These are phyloP conservation scores for Melanostigma gelatinosum DNA, from an alignment of 2,113 vertebrate species.

Conservation along the genomic window DNA sequence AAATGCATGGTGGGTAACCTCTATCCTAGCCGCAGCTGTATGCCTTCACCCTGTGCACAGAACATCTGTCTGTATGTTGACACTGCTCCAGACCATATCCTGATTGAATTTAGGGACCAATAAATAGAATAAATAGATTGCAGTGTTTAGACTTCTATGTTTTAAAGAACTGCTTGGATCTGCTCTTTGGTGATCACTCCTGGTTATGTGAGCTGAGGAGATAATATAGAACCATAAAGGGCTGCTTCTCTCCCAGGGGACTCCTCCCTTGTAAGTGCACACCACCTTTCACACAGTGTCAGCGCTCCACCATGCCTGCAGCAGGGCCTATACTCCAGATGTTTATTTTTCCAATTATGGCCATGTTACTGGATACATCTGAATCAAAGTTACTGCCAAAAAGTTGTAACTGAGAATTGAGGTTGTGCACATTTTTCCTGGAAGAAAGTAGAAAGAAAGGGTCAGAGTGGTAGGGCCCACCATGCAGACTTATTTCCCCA, in stretches of 20 bases:
- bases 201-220: conserved; percentile 45
- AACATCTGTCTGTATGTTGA: conserved; percentile 55
- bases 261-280: conserved; percentile 38
- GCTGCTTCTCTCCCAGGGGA: conserved; percentile 39
- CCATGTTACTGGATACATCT: conserved; percentile 64
- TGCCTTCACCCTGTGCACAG: conserved; percentile 9
- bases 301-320: conserved; percentile 35
- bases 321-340: conserved; percentile 46
- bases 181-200: conserved; percentile 41
- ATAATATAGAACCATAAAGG: conserved; percentile 54
- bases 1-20: conserved; percentile 25
- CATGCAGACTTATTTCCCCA: background rate
- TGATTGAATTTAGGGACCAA: conserved; percentile 51
- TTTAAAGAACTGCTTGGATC: conserved; percentile 47
- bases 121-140: conserved; percentile 61
- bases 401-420: conserved; percentile 54
- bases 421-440: conserved; percentile 49
- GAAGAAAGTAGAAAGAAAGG: conserved; percentile 43
- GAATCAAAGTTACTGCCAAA: conserved; percentile 55
- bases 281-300: conserved; percentile 41
- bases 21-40: background rate
- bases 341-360: conserved; percentile 73
- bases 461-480: conserved; percentile 6
- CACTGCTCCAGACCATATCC: conserved; percentile 42
- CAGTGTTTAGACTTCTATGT: conserved; percentile 49